Conservation (phyloP, 2,888 invertebrate species). For the Chrysotoxum bicinctum region DNA sequence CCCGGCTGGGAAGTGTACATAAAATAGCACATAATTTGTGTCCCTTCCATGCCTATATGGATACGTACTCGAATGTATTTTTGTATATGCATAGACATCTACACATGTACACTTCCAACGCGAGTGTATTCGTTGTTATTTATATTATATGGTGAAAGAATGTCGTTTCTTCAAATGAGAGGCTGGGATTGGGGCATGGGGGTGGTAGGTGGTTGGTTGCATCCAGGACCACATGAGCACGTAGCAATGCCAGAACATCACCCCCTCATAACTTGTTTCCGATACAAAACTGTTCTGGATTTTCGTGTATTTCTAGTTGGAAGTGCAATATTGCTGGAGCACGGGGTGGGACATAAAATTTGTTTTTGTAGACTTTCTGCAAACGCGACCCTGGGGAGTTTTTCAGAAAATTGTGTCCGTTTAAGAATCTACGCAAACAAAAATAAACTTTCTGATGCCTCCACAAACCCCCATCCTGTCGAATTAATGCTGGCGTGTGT, state of each 20-base stretch:
- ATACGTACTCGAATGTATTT: background rate
- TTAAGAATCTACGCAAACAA: conserved; percentile 64
- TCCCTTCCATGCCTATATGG: background rate
- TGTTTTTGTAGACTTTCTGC: conserved; percentile 4
- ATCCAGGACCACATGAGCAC: conserved; percentile 14
- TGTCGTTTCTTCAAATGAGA: conserved; percentile 55
- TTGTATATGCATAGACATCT: background rate
- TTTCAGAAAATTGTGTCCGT: conserved; percentile 61
- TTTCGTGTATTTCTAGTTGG: conserved; percentile 29
- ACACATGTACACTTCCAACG: background rate
- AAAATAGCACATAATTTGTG: conserved; percentile 7
- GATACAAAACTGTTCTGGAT: conserved; percentile 36
- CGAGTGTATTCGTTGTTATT: conserved; percentile 8
- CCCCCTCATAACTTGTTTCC: conserved; percentile 30
- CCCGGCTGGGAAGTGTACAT: conserved; percentile 11
- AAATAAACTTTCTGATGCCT: conserved; percentile 26
- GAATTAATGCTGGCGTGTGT: background rate
- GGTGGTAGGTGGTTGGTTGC: conserved; percentile 8
- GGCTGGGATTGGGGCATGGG: background rate
- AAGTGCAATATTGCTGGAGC: conserved; percentile 25
- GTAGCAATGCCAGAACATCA: background rate
- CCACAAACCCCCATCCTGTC: background rate
- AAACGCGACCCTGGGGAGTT: conserved; percentile 54
- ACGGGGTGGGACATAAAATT: background rate
- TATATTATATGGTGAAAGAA: conserved; percentile 36